Base-by-base conservation (phyloP, 2,888 invertebrate genomes). In the Lepetodrilus schrolli region DNA sequence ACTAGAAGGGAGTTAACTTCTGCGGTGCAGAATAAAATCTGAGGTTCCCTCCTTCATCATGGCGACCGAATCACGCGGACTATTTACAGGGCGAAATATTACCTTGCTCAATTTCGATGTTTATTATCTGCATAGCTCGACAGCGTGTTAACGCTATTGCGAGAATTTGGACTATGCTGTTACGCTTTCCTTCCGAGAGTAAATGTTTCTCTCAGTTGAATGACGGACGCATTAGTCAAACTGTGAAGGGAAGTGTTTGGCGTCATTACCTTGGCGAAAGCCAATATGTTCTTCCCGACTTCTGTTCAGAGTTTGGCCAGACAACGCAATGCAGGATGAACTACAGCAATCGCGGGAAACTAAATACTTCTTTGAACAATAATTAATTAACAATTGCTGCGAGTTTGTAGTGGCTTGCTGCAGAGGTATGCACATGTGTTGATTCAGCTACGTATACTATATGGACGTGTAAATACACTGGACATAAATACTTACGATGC, bases 51-150 rank as follows among this genome's bases (percentile, higher is more conserved):
- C 23, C 30, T 58, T 34, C 30, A 58, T 58, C 58, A 58, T 58
- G 34, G 58, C 58, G 30, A 26, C 8, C 30, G 58, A 58, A 58
- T 17, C 58, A 58, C 34, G 26, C 17, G 13, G 58, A 58, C 26
- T 26, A 58, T 58, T 58, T 58, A 30, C 58, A 58, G 30, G 58
- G 58, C 58, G 58, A 58, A 58, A 58, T 58, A 58, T 58, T 58
- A 58, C 58, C 58, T 58, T 58, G 30, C 58, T 58, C 58, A 58
- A 58, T 58, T 58, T 58, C 58, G 23, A 58, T 58, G 58, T 58
- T 58, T 58, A 58, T 58, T 58, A 58, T 58, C 58, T 26, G 30
- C 58, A 58, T 58, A 23, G 58, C 58, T 58, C 30, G 58, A 23
- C 58, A 30, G 58, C 30, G 58, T 58, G 58, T 58, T 58, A 58